phyloP scores from a whole-genome alignment of 2,113 vertebrate species.

The Tonatia bakeri region DNA sequence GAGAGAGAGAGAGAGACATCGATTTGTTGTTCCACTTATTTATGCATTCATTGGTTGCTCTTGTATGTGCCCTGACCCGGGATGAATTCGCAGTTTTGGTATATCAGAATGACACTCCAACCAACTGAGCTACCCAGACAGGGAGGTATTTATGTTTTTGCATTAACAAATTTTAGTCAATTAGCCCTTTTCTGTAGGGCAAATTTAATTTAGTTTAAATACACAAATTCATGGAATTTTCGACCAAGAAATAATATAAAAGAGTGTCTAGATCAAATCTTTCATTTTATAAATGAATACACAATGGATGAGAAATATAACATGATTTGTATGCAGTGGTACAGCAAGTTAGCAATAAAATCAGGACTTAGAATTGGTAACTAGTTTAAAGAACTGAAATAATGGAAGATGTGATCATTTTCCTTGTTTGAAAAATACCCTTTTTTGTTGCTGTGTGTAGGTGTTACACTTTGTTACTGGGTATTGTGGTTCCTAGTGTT shows the following conservation, averaged over 20 bases:
- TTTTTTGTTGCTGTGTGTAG: neutral
- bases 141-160: neutral
- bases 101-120: too few relatives aligned
- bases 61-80: too few relatives aligned
- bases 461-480: neutral
- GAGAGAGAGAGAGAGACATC: too few relatives aligned
- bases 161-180: neutral
- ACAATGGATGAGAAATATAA: neutral
- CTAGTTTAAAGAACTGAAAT: neutral
- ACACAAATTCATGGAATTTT: neutral
- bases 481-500: neutral
- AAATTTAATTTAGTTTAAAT: neutral
- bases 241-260: neutral
- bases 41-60: too few relatives aligned
- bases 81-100: too few relatives aligned
- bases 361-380: neutral
- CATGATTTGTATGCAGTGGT: neutral
- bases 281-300: neutral
- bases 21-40: too few relatives aligned
- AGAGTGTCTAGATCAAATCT: neutral
- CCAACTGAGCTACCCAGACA: too few relatives aligned
- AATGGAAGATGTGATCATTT: neutral
- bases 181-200: neutral
- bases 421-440: neutral
- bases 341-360: neutral